phyloP scores from a whole-genome alignment of 30 jellyfish, hydroid and myxozoan genomes.

The Pelagia noctiluca region DNA sequence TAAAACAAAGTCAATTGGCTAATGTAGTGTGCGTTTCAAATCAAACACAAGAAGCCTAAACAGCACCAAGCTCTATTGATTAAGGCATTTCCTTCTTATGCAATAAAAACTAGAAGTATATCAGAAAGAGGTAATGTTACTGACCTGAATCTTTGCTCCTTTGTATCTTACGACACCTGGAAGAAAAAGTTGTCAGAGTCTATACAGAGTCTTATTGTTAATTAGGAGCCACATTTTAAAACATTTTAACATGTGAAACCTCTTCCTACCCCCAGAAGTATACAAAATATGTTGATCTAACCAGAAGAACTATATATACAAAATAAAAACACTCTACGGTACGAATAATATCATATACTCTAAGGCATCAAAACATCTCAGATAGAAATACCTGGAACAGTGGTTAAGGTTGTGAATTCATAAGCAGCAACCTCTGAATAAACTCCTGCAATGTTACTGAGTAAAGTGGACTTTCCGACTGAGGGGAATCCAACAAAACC shows the following conservation, averaged over 20 bases:
- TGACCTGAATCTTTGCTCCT: slow-evolving; percentile 97
- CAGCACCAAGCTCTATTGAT: too few species aligned
- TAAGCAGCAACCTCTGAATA: slow-evolving; percentile 99
- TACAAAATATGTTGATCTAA: neutral
- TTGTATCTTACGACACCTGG: slow-evolving; percentile 95
- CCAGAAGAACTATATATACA: too few species aligned
- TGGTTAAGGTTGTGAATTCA: slow-evolving; percentile 97
- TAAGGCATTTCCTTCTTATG: too few species aligned
- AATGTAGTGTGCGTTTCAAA: too few species aligned
- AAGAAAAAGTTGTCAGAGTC: neutral
- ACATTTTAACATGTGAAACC: neutral
- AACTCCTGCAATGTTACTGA: slow-evolving; percentile 98
- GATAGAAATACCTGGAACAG: slow-evolving; percentile 99
- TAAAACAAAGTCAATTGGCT: too few species aligned
- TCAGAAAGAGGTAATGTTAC: too few species aligned
- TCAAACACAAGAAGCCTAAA: too few species aligned
- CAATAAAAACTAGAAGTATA: too few species aligned
- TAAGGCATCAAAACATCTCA: too few species aligned
- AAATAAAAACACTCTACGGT: too few species aligned
- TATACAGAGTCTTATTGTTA: neutral
- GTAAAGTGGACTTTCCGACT: slow-evolving; percentile 97
- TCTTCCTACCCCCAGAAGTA: neutral
- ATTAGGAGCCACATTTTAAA: neutral
- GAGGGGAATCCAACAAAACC: slow-evolving; percentile 99
- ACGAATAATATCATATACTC: too few species aligned